Conservation (phyloP, 2,113 vertebrate genomes). For the Trichomycterus rosablanca region DNA sequence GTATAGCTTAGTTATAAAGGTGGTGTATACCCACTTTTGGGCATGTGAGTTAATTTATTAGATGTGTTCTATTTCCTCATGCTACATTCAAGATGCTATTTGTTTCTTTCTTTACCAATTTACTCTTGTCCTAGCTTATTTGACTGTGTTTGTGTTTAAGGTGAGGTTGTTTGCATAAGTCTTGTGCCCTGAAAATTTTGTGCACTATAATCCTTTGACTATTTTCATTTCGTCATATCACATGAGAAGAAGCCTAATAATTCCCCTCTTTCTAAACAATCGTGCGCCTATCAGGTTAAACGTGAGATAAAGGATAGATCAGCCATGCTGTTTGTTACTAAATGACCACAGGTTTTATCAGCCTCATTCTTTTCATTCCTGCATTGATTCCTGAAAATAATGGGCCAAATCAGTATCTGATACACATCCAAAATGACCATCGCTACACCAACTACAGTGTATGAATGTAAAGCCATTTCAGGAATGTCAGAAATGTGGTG, state of each 20-base stretch:
- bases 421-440: constrained; percentile 14
- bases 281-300: not conserved
- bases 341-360: constrained; percentile 37
- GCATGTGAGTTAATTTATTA: too few relatives aligned
- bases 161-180: not conserved
- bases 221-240: not conserved
- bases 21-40: too few relatives aligned
- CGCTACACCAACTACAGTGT: constrained; percentile 50
- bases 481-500: constrained; percentile 60
- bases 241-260: not conserved
- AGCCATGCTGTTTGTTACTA: not conserved
- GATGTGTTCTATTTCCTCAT: too few relatives aligned
- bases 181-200: not conserved
- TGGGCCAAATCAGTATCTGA: not conserved
- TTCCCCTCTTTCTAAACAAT: not conserved
- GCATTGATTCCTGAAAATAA: constrained; percentile 4
- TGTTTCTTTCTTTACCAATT: not conserved
- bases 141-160: not conserved
- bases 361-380: constrained; percentile 12
- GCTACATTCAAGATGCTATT: not conserved
- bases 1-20: too few relatives aligned
- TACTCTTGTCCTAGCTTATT: not conserved
- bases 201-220: not conserved
- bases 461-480: constrained; percentile 50
- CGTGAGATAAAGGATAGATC: not conserved